Percentiles rank a stretch among this genome's conserved stretches.
Evolutionary conservation across 2,113 vertebrate genomes (phyloP).

Genomic region (Epinephelus cyanopodus): DNA sequence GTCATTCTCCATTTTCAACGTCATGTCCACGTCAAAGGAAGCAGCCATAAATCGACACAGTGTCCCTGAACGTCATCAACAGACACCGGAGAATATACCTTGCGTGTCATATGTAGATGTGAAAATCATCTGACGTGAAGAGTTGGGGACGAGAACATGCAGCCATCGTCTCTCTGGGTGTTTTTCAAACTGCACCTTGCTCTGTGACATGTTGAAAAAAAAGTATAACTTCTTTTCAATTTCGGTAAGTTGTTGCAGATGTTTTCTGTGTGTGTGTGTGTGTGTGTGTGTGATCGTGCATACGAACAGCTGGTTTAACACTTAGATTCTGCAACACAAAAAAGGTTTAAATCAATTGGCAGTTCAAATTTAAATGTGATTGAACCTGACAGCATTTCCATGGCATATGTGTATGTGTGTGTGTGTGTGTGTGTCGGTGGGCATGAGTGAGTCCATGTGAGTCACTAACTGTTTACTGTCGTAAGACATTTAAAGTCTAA

Average conservation of each 20-base stretch:
- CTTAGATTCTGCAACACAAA: constrained; percentile 11
- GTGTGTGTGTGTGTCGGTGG: background rate
- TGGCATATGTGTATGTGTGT: background rate
- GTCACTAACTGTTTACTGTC: constrained; percentile 19
- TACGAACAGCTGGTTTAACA: constrained; percentile 38
- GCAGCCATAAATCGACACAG: too few relatives aligned
- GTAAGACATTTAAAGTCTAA: constrained; percentile 1
- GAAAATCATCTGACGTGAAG: too few relatives aligned
- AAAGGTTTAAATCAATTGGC: constrained; percentile 26
- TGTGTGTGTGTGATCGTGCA: background rate
- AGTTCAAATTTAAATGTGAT: constrained; percentile 22
- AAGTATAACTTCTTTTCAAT: background rate
- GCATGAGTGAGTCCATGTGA: background rate
- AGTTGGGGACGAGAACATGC: too few relatives aligned
- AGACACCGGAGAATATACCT: too few relatives aligned
- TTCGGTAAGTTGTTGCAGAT: constrained; percentile 29
- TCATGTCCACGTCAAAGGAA: too few relatives aligned
- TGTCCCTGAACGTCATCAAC: too few relatives aligned
- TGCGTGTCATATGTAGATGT: too few relatives aligned
- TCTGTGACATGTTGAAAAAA: too few relatives aligned
- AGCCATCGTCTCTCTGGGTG: background rate
- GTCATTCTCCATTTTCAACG: background rate
- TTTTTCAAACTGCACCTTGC: background rate
- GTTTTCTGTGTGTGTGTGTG: background rate
- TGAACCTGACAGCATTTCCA: constrained; percentile 19